These are phyloP conservation scores for Drosophila gunungcola DNA, from an alignment of 1,140 invertebrate species.

Conservation along the genomic window DNA sequence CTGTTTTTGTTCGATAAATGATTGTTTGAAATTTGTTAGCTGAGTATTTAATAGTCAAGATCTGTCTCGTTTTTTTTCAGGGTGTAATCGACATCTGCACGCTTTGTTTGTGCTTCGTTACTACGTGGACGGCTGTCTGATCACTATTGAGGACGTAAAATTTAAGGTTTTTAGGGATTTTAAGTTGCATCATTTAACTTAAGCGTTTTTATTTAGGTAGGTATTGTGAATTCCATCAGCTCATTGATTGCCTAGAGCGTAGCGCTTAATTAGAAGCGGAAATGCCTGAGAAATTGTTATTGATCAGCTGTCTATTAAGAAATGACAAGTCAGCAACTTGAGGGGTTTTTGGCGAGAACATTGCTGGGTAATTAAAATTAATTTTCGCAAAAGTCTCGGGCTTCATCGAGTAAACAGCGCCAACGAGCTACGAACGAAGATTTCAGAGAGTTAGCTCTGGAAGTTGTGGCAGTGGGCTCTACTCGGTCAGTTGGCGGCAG, in stretches of 20 bases:
- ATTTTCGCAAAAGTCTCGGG: conserved; percentile 51
- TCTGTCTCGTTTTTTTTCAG: no score
- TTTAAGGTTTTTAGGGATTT: no score
- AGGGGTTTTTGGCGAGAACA: conserved; percentile 44
- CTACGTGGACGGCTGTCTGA: no score
- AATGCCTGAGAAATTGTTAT: conserved; percentile 50
- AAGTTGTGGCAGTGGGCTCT: conserved; percentile 22
- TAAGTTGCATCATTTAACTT: no score
- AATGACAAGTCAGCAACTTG: conserved; percentile 30
- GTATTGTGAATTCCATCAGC: not conserved
- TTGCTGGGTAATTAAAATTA: conserved; percentile 75
- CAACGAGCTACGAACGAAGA: conserved; percentile 6
- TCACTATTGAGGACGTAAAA: no score
- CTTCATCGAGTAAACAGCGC: conserved; percentile 1
- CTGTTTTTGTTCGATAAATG: no score
- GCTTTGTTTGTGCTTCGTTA: no score
- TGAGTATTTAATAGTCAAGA: no score
- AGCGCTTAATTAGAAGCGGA: conserved; percentile 41
- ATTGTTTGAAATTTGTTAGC: no score
- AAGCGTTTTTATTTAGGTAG: not conserved
- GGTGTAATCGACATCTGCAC: no score
- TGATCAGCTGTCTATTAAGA: conserved; percentile 40
- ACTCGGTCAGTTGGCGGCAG: conserved; percentile 45
- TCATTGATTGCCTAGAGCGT: not conserved
- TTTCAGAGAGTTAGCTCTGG: conserved; percentile 14